A percentile compares a stretch with the other conserved stretches of the same genome.
phyloP scores from a whole-genome alignment of 2,888 invertebrate genomes.

The Melipona beecheii region DNA sequence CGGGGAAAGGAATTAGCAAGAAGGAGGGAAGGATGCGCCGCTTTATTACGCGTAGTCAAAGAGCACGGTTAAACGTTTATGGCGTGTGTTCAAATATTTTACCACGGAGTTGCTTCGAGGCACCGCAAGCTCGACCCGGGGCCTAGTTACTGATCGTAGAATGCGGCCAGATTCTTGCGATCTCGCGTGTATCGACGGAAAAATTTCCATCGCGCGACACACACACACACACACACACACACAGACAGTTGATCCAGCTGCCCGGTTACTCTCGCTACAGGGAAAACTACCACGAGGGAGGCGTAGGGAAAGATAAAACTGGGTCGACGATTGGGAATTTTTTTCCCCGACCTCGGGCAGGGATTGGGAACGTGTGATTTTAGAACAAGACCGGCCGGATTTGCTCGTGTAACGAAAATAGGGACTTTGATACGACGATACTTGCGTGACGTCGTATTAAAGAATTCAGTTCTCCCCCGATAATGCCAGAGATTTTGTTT shows the following conservation, averaged over 20 bases:
- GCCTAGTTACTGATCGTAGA: constrained; percentile 42
- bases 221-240: too few species aligned
- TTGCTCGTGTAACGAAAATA: neutral
- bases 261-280: constrained; percentile 9
- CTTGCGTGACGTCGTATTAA: neutral
- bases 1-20: constrained; percentile 69
- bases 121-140: constrained; percentile 35
- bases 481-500: neutral
- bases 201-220: constrained; percentile 33
- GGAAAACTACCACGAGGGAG: neutral
- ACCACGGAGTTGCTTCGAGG: constrained; percentile 47
- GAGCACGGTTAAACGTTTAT: constrained; percentile 70
- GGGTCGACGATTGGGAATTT: constrained; percentile 13
- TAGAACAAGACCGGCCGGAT: neutral
- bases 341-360: neutral
- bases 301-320: neutral
- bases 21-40: constrained; percentile 74
- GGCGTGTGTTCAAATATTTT: constrained; percentile 76
- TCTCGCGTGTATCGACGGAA: neutral
- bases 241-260: neutral
- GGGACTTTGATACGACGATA: neutral
- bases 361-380: neutral
- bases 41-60: constrained; percentile 75
- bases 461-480: neutral
- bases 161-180: constrained; percentile 22